Conservation (phyloP, 2,113 vertebrate genomes). For the Acanthochromis polyacanthus region DNA sequence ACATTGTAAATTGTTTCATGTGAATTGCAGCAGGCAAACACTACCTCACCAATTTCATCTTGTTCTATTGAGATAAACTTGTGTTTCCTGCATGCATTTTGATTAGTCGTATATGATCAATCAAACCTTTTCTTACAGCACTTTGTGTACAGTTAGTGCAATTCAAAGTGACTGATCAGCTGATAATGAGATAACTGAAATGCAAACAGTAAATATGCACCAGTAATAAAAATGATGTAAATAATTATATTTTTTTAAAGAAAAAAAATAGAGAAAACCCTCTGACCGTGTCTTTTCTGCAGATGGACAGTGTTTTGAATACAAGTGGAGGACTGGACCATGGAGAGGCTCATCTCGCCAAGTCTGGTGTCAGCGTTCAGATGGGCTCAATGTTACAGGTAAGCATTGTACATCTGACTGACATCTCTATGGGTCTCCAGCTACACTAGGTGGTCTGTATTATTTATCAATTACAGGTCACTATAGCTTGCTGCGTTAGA, state of each 20-base stretch:
- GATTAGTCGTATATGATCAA: not conserved
- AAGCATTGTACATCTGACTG: not conserved
- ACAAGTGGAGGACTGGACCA: conserved; percentile 91
- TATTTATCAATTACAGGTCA: too few relatives aligned
- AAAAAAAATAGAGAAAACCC: not conserved
- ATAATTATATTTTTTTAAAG: not conserved
- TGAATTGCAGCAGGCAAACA: too few relatives aligned
- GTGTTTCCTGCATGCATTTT: not conserved
- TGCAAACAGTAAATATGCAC: not conserved
- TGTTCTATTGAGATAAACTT: not conserved
- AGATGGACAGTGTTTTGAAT: conserved; percentile 95
- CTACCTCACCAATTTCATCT: too few relatives aligned
- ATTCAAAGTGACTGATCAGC: not conserved
- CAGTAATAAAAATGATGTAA: not conserved
- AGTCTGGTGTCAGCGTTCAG: conserved; percentile 97
- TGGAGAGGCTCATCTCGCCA: conserved; percentile 93
- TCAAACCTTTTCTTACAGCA: not conserved
- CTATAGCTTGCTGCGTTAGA: too few relatives aligned
- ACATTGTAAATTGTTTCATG: not conserved
- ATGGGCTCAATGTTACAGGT: conserved; percentile 98
- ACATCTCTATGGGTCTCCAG: too few relatives aligned
- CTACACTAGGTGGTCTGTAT: too few relatives aligned
- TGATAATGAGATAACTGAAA: too few relatives aligned
- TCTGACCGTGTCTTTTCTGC: conserved; percentile 44
- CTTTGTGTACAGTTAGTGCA: too few relatives aligned